phyloP scores from a whole-genome alignment of 35 echinoderm and acorn worm species.

The Ophioderma brevispina region DNA sequence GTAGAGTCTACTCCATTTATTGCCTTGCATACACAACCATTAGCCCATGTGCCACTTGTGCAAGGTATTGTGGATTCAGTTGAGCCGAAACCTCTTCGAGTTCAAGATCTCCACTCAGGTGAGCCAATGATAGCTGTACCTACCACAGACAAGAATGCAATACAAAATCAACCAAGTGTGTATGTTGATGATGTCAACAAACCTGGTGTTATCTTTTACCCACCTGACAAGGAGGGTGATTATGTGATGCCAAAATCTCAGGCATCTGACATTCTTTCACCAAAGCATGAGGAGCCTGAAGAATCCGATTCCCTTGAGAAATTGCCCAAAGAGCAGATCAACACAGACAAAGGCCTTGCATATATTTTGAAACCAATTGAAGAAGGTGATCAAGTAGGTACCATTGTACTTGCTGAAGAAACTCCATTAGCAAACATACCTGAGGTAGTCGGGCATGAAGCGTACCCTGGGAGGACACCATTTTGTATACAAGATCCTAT shows the following conservation, averaged over 20 bases:
- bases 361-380: slow-evolving; percentile 55
- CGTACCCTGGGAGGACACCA: neutral
- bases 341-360: slow-evolving; percentile 71
- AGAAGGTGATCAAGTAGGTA: neutral
- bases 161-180: slow-evolving; percentile 5
- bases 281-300: neutral
- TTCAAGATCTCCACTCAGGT: slow-evolving; percentile 50
- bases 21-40: neutral
- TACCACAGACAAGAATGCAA: slow-evolving; percentile 12
- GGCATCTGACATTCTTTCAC: slow-evolving; percentile 3
- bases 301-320: too few relatives aligned
- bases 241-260: neutral
- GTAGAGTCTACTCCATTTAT: neutral
- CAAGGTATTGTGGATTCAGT: slow-evolving; percentile 10
- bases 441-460: neutral
- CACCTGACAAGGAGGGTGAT: neutral
- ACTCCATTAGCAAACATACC: neutral
- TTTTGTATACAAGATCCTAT: slow-evolving; percentile 31
- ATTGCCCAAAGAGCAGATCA: slow-evolving; percentile 12
- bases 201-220: slow-evolving; percentile 33
- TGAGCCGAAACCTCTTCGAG: slow-evolving; percentile 19
- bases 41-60: slow-evolving; percentile 25
- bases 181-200: slow-evolving; percentile 3
- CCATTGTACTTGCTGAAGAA: neutral
- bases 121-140: slow-evolving; percentile 41